Evolutionary conservation across 1,140 invertebrate genomes (phyloP), one percentile per base, ranked within the genome.

Genomic region (Bombus superbus): DNA sequence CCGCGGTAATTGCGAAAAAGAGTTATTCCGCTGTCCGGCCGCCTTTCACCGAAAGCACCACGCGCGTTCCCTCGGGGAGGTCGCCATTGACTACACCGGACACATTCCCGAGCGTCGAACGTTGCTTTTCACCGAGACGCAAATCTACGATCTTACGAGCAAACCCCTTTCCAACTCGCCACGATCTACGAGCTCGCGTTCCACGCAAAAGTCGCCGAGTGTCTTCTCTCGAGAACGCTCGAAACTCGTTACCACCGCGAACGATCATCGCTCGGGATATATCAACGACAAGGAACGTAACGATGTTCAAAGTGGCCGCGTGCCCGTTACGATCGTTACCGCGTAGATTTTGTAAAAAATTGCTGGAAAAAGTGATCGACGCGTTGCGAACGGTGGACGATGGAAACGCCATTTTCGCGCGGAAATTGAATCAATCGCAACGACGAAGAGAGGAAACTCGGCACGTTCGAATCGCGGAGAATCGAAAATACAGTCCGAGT

Each of bases 1-100:
- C 79, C 53, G 69, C 3, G 71, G 83, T 89, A 89, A 89, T 89
- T 89, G 87, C 87, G 87, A 86, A 83, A 89, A 89, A 89, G 88
- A 89, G 83, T 86, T 89, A 89, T 89, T 89, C 88, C 79, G 69
- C 79, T 85, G 87, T 72, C 64, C 87, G 75, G 64, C 47, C 78
- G 75, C 78, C 83, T 89, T 89, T 89, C 78, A 86, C 75, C 87
- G 66, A 89, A 89, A 89, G 83, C 83, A 38, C 32, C 69, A 11
- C 42, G 28, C 64, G 78, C 32, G 22, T 53, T 53, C 22, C 40
- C 42, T n/a, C 62, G 44, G 38, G 40, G 38, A 78, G 57, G 57
- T 35, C 57, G 73, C 42, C 76, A 53, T 80, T n/a, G 68, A 72
- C 74, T 42, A 78, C 35, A 22, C 13, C 38, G 40, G 68, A 72